Conservation (phyloP, 2,888 invertebrate species). For the Disparrhopalites patrizii region DNA sequence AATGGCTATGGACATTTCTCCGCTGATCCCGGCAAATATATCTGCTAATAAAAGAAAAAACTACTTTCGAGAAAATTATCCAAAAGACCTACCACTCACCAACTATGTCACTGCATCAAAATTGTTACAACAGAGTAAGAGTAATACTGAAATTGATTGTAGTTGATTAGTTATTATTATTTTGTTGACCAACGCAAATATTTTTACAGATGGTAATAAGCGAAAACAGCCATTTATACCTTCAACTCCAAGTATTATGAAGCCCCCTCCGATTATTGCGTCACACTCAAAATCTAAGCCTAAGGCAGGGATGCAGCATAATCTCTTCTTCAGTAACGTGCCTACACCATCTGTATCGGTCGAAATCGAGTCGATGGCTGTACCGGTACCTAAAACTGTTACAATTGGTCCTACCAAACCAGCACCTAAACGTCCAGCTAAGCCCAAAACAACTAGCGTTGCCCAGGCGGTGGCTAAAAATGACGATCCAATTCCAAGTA, state of each 20-base stretch:
- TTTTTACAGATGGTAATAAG: conserved; percentile 1
- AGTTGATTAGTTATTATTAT: not conserved
- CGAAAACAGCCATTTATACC: not conserved
- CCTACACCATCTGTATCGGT: not conserved
- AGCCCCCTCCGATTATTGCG: not conserved
- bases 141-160: not conserved
- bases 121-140: conserved; percentile 37
- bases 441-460: not conserved
- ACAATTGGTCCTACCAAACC: not conserved
- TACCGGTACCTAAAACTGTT: not conserved
- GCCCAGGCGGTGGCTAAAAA: not conserved
- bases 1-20: not conserved
- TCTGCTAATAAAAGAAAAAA: conserved; percentile 36
- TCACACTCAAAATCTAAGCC: not conserved
- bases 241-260: not conserved
- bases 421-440: not conserved
- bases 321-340: not conserved
- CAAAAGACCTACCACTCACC: not conserved
- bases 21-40: conserved; percentile 31
- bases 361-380: not conserved
- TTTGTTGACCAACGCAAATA: not conserved
- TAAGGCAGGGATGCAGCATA: not conserved
- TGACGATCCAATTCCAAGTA: conserved; percentile 1
- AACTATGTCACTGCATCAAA: conserved; percentile 37
- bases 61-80: conserved; percentile 13